These are phyloP conservation scores for Timandra comae DNA, from an alignment of 2,888 invertebrate genomes.

Conservation along the genomic window DNA sequence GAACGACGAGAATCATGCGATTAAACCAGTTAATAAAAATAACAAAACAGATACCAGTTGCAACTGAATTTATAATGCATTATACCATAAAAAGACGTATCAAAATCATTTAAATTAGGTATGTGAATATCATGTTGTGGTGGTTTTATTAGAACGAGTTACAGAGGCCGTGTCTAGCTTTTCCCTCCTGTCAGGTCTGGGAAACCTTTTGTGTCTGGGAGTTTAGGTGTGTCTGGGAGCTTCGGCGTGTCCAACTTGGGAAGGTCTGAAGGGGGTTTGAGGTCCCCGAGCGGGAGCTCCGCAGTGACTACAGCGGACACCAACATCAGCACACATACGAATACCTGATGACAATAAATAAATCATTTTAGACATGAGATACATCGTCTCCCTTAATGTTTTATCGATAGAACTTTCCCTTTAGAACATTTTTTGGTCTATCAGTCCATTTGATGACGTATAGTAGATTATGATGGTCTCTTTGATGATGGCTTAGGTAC, in stretches of 20 bases:
- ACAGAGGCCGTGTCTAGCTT: conserved; percentile 14
- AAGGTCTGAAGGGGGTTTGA: conserved; percentile 31
- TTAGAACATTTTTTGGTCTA: no score
- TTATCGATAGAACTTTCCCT: no score
- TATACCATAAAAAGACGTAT: conserved; percentile 10
- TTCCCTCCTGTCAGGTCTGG: conserved; percentile 25
- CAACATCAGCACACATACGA: conserved; percentile 47
- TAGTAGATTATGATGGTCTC: no score
- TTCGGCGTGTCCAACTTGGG: conserved; percentile 30
- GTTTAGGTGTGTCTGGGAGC: conserved; percentile 20
- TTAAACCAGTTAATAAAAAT: conserved; percentile 8
- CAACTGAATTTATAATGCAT: conserved; percentile 45
- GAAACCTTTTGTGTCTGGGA: conserved; percentile 22
- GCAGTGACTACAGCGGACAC: conserved; percentile 35
- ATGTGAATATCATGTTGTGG: no score
- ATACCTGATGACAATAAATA: conserved; percentile 41
- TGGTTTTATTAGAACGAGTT: no score
- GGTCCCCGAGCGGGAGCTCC: conserved; percentile 32
- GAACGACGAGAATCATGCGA: no score
- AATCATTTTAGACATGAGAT: no score
- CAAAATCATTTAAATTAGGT: conserved; percentile 5
- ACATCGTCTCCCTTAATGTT: no score
- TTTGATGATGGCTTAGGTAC: no score
- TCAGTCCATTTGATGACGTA: no score
- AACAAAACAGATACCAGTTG: conserved; percentile 22